Evolutionary conservation across 2,888 invertebrate genomes (phyloP).

Genomic region (Nymphalis polychloros): DNA sequence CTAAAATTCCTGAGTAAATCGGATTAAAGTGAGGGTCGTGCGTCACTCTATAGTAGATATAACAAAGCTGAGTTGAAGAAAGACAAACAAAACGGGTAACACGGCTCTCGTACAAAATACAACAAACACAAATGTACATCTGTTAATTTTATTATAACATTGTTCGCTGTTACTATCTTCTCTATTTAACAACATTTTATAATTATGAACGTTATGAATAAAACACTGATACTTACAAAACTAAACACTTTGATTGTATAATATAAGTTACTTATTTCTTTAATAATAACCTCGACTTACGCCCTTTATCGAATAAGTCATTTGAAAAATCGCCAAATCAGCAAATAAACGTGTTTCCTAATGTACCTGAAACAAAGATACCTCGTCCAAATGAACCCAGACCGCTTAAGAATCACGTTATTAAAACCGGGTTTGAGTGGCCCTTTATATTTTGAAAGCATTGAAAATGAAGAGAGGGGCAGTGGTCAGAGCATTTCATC

Average conservation of each 20-base stretch:
- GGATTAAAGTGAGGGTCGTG: conserved; percentile 27
- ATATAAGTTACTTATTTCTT: too few relatives aligned
- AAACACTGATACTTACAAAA: background rate
- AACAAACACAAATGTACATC: conserved; percentile 16
- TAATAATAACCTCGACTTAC: background rate
- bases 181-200: background rate
- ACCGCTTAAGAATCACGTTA: conserved; percentile 13
- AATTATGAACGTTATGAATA: background rate
- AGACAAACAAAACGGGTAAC: conserved; percentile 51
- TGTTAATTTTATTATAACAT: background rate
- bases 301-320: background rate
- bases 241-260: too few relatives aligned
- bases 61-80: conserved; percentile 50
- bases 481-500: conserved; percentile 58
- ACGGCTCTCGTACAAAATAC: conserved; percentile 1
- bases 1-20: conserved; percentile 24
- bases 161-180: background rate
- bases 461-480: conserved; percentile 52
- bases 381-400: conserved; percentile 10
- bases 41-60: conserved; percentile 11
- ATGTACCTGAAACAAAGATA: conserved; percentile 9
- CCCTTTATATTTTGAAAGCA: conserved; percentile 28
- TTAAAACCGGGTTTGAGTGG: conserved; percentile 5
- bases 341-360: background rate
- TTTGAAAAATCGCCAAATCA: background rate